Evolutionary conservation across 2,113 vertebrate genomes (phyloP).

Genomic region (Pyrgilauda ruficollis): DNA sequence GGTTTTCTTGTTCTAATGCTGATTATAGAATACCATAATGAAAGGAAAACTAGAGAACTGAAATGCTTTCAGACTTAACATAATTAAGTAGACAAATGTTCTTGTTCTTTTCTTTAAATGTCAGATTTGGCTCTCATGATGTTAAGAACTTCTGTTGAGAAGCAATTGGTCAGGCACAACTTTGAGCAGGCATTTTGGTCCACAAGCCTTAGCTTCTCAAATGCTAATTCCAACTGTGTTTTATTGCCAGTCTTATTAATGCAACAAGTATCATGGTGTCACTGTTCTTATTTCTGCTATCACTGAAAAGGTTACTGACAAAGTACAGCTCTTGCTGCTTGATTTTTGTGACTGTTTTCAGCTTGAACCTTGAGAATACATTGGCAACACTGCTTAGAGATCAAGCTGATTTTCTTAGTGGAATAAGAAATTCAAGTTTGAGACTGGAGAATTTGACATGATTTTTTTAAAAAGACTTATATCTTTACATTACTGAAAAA

Average conservation of each 20-base stretch:
- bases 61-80: neutral
- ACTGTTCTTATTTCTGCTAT: neutral
- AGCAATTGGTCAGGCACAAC: conserved; percentile 1
- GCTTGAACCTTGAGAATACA: neutral
- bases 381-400: neutral
- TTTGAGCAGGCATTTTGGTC: neutral
- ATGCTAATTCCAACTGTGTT: neutral
- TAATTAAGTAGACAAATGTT: conserved; percentile 38
- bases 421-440: neutral
- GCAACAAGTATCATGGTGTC: neutral
- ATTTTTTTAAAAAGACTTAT: neutral
- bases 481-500: neutral
- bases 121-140: conserved; percentile 4
- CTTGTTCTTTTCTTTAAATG: conserved; percentile 43
- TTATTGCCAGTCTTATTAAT: neutral
- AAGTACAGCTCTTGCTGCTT: neutral
- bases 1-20: neutral
- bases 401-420: neutral
- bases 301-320: neutral
- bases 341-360: neutral
- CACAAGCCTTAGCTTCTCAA: neutral
- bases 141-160: neutral
- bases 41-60: neutral
- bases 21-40: neutral
- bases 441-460: neutral